phyloP scores from a whole-genome alignment of 2,113 vertebrate genomes.

The Serilophus lunatus region DNA sequence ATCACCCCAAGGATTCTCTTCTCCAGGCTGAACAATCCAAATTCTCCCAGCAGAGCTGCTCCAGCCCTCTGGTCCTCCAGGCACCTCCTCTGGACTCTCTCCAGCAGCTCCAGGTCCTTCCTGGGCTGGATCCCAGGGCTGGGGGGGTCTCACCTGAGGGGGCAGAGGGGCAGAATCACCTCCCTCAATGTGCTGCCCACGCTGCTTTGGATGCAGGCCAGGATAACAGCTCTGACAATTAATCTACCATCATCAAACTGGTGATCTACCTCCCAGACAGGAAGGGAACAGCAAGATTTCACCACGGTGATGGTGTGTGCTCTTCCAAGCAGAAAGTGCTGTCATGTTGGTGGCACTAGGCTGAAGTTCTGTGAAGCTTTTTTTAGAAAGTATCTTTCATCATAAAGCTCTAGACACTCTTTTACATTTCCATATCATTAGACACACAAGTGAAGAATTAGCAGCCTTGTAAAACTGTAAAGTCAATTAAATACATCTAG shows the following conservation, averaged over 20 bases:
- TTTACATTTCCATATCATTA: background rate
- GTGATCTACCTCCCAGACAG: background rate
- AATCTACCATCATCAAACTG: background rate
- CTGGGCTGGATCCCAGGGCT: background rate
- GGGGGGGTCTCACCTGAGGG: background rate
- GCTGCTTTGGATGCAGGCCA: background rate
- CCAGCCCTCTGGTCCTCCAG: background rate
- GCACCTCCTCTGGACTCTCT: background rate
- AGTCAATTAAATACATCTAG: background rate
- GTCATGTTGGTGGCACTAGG: background rate
- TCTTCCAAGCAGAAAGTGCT: background rate
- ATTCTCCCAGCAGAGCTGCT: background rate
- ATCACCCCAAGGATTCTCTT: background rate
- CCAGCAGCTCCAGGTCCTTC: background rate
- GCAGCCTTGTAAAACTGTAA: background rate
- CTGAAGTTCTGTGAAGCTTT: background rate
- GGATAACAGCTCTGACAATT: background rate
- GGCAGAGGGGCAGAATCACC: accelerated
- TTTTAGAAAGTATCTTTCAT: background rate
- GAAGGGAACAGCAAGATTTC: background rate
- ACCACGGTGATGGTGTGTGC: background rate
- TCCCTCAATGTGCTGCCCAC: background rate
- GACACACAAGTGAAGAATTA: background rate
- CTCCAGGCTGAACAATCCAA: background rate
- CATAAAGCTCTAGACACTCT: background rate